Conservation (phyloP, 2,888 invertebrate genomes). For the Aplocera efformata region DNA sequence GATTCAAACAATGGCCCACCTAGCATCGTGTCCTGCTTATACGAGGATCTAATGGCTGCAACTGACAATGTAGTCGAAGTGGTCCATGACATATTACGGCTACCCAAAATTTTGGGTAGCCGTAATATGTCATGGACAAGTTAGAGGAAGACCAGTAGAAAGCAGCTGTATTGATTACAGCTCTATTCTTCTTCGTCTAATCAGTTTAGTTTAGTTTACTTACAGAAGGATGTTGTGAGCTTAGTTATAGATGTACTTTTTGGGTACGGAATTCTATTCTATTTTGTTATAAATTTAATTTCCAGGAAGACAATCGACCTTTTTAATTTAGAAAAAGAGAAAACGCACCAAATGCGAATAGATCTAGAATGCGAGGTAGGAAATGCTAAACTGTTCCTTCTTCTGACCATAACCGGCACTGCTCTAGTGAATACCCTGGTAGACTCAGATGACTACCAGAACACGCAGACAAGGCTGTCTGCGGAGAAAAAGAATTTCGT, state of each 20-base stretch:
- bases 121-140: background rate
- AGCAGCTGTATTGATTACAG: too few species aligned
- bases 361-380: slow-evolving; percentile 90
- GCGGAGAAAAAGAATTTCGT: slow-evolving; percentile 81
- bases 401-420: slow-evolving; percentile 95
- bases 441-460: slow-evolving; percentile 89
- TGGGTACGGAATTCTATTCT: too few species aligned
- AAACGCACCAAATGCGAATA: slow-evolving; percentile 91
- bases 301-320: slow-evolving; percentile 86
- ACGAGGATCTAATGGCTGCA: too few species aligned
- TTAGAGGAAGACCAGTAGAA: too few species aligned
- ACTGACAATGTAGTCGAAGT: too few species aligned
- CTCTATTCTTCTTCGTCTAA: too few species aligned
- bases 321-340: slow-evolving; percentile 88
- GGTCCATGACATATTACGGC: too few species aligned
- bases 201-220: too few species aligned
- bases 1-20: too few species aligned
- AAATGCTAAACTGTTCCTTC: slow-evolving; percentile 84
- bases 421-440: slow-evolving; percentile 91
- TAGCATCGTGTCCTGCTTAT: too few species aligned
- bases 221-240: too few species aligned
- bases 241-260: too few species aligned
- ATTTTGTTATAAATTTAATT: slow-evolving; percentile 17
- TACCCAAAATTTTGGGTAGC: background rate
- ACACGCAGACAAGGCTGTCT: slow-evolving; percentile 82